A percentile compares a stretch with the other conserved stretches of the same genome.
Evolutionary conservation across 1,140 invertebrate genomes (phyloP).

Genomic region (Agrypnia vestita): DNA sequence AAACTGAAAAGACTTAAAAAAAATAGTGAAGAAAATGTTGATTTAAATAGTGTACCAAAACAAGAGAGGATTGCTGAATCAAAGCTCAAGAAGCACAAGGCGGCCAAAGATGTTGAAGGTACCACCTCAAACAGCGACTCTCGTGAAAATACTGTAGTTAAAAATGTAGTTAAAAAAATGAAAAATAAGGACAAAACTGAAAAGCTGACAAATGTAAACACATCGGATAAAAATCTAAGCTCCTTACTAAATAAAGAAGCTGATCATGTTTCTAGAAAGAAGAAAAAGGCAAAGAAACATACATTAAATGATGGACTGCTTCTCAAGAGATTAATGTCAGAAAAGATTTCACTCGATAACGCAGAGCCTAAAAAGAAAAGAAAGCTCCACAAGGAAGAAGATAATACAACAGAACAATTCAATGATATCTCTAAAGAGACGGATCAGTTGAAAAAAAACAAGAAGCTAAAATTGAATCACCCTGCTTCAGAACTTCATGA

Average conservation of each 20-base stretch:
- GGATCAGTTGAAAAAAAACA: constrained; percentile 3
- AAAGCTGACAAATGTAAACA: no score
- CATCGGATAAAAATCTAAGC: neutral
- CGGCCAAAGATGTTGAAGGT: neutral
- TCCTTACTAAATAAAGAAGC: neutral
- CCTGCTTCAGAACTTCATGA: neutral
- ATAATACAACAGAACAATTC: constrained; percentile 16
- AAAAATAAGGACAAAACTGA: no score
- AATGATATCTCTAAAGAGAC: constrained; percentile 3
- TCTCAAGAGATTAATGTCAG: neutral
- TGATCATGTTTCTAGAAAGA: constrained; percentile 8
- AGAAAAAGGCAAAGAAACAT: constrained; percentile 18
- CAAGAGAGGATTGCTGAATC: neutral
- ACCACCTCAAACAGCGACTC: neutral
- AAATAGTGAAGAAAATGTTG: neutral
- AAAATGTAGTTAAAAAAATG: no score
- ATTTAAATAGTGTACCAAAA: constrained; percentile 10
- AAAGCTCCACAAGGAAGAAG: constrained; percentile 5
- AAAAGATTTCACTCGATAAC: neutral
- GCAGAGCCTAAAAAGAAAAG: constrained; percentile 19
- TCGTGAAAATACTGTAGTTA: no score
- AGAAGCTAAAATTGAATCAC: constrained; percentile 3
- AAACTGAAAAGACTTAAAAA: constrained; percentile 50
- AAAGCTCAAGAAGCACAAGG: neutral
- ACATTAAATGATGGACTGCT: neutral